Base-by-base conservation (phyloP, 2,113 vertebrate genomes). In the Oplegnathus fasciatus region DNA sequence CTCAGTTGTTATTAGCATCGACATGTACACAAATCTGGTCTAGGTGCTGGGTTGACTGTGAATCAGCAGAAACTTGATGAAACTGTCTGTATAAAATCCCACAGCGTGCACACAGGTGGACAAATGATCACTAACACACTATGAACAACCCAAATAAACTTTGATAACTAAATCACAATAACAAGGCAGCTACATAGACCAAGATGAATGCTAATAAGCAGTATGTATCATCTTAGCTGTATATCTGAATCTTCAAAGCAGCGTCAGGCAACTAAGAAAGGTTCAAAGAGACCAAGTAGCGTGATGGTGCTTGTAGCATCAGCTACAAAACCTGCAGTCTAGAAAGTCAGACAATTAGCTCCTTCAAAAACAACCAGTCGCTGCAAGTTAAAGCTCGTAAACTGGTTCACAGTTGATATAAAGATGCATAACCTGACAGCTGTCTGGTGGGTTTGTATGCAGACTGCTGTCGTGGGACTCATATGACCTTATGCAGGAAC, bases 31-130 rank as follows among this genome's bases (percentile, higher is more conserved):
- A 69, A 37, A 78, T 37, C 46, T 34, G 0, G 0, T 15, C 4
- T 30, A 5, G 6, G 11, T 28, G 68, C 62, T 52, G 30, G 44
- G 9, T 52, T 28, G 22, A 22, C 28, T 69, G 58, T 80, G 75
- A 75, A 66, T 73, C 79, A 69, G 75, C 42, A 72, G 58, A 66
- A 48, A 37, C 32, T 30, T 69, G 26, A 52, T 61, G 37, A 62
- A 82, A 67, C 4, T 22, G 62, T 68, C 9, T 24, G 17, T 26
- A 48, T 15, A 5, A 57, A 14, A 42, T 61, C 44, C 3, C 62
- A 58, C n/a, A n/a, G 48, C 6, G 2, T 61, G 10, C 20, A 58
- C 20, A 42, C 15, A 42, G 2, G 5, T 22, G 54, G 15, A 40
- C 1, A 65, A 60, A 71, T 0, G 15, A 57, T 42, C 65, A 57